phyloP scores from a whole-genome alignment of 35 echinoderm and acorn worm species.

The Strongylocentrotus purpuratus region DNA sequence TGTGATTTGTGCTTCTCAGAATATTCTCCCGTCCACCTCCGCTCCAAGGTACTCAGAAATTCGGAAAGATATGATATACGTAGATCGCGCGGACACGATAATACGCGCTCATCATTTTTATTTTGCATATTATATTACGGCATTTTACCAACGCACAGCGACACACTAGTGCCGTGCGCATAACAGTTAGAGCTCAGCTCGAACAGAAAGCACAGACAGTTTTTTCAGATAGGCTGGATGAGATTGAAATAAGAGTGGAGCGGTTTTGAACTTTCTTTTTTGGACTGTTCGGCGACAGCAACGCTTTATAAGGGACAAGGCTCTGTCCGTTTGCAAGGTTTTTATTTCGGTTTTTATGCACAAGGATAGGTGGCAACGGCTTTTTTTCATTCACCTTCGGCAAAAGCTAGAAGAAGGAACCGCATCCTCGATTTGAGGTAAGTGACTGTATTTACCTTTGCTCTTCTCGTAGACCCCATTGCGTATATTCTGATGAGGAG shows the following conservation, averaged over 20 bases:
- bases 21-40: too few relatives aligned
- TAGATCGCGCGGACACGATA: too few relatives aligned
- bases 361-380: not conserved
- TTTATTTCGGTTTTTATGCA: not conserved
- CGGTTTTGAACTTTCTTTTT: not conserved
- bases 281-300: not conserved
- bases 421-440: not conserved
- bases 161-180: not conserved
- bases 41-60: too few relatives aligned
- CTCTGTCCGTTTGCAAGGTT: not conserved
- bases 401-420: not conserved
- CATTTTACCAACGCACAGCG: not conserved
- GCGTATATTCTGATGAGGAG: too few relatives aligned
- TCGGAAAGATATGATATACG: too few relatives aligned
- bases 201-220: not conserved
- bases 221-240: not conserved
- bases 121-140: too few relatives aligned
- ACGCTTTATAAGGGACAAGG: not conserved
- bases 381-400: not conserved
- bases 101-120: too few relatives aligned
- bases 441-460: not conserved
- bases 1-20: too few relatives aligned
- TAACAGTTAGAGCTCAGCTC: not conserved
- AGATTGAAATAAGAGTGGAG: slow-evolving; percentile 5
- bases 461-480: too few relatives aligned